Base-by-base conservation (phyloP, 2,797 vertebrate genomes). In the Ibycter americanus region DNA sequence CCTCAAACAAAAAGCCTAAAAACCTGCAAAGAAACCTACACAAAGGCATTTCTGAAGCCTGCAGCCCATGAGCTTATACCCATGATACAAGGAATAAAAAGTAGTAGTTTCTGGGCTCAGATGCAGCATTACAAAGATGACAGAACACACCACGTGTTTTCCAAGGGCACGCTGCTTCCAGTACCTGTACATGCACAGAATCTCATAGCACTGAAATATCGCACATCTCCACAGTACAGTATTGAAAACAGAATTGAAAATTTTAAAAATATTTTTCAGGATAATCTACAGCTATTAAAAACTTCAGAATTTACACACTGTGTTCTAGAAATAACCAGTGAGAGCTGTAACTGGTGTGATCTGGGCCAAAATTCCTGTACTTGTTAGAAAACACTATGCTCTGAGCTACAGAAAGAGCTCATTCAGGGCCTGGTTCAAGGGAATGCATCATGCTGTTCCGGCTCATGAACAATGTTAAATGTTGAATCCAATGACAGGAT, bases 391-490 rank as follows among this genome's bases (percentile, higher is more conserved):
- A 67, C 76, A 74, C 90, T 95, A 81, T 70, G 81, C 78, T 96
- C 89, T 93, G 92, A 95, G 90, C 89, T 94, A 90, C 94, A 97
- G 90, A 95, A 96, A 96, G 94, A 91, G 79, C 89, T 92, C 87
- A 95, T 97, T 97, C 96, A 97, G 76, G 67, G 86, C 58, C 89
- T 80, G 56, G 61, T 89, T 95, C 67, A 93, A 87, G 92, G 58
- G 79, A 96, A 82, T 68, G 89, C 84, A 86, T 94, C 89, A 55
- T 86, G 87, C 67, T 93, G 77, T 95, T 90, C 94, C 56, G 11
- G 82, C 89, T 92, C 89, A 51, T 52, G 87, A 89, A 94, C 89
- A 93, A 72, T 86, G 80, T 90, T 77, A 96, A 73, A 82, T 38
- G 58, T 83, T 85, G 78, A 95, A 87, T 78, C 52, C 67, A 87